Evolutionary conservation across 2,888 invertebrate species (phyloP), one percentile per base, ranked within the genome.

Genomic region (Nebria brevicollis): DNA sequence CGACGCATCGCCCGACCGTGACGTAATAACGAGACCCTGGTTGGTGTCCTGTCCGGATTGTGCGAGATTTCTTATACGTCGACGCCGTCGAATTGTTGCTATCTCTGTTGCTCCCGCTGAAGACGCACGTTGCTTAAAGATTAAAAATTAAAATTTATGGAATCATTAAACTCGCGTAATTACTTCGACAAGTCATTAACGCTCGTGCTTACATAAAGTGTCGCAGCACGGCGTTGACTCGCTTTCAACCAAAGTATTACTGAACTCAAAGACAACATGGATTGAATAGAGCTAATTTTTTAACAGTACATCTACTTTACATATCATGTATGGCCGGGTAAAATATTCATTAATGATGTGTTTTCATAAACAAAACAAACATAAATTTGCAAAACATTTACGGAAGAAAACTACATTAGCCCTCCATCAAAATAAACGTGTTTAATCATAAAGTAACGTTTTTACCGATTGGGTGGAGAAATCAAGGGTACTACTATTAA

Each of bases 171-270:
- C 81, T 81, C 81, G 77, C 81, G 81, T 81, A 81, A 81, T 81
- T 81, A 81, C 81, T 81, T 81, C 81, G 81, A 81, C 81, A 81
- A 81, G 81, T 81, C 81, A 81, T 81, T 81, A 81, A 81, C 81
- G 81, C 72, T 41, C 54, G 70, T 80, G 80, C 80, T 75, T 80
- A 80, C 80, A 80, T 80, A 80, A 80, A 80, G 80, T 80, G 80
- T 80, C 80, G 65, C 75, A 80, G 72, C 75, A 75, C 64, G 75
- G 64, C 79, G 66, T 20, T 11, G 25, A 20, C 13, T 70, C 34
- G 15, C 66, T 2, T 15, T n/a, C 8, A 54, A 54, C 54, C 7
- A 54, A 54, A 54, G 8, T 15, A 66, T 54, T 7, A 54, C 54
- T 13, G 13, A 54, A 54, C 8, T 54, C 54, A 54, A 54, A 11